Evolutionary conservation across 2,888 invertebrate species (phyloP).

Genomic region (Encarsia formosa): DNA sequence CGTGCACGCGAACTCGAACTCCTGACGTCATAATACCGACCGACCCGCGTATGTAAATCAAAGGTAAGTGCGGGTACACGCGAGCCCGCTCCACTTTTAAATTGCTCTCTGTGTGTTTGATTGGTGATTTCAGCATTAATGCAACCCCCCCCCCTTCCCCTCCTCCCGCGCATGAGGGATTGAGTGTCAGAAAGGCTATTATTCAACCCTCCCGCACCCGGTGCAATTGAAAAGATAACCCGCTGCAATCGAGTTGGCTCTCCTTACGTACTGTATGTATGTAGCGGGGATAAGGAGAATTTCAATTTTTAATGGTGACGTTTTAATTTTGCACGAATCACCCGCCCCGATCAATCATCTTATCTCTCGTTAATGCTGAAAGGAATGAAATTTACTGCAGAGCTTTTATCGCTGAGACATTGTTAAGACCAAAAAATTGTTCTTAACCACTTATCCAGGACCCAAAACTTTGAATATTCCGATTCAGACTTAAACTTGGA

Average conservation of each 20-base stretch:
- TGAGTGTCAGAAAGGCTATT: constrained; percentile 18
- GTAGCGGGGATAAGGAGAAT: no score
- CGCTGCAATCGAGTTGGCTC: constrained; percentile 4
- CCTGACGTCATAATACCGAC: constrained; percentile 49
- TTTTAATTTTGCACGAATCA: constrained; percentile 8
- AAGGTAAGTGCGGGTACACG: constrained; percentile 44
- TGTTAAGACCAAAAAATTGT: no score
- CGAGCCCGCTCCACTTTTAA: constrained; percentile 42
- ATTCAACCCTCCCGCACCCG: constrained; percentile 19
- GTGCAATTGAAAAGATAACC: constrained; percentile 25
- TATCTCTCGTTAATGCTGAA: not conserved
- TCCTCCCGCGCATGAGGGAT: constrained; percentile 18
- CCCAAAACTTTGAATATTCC: no score
- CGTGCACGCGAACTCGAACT: constrained; percentile 47
- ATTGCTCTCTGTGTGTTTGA: constrained; percentile 47
- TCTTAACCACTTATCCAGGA: no score
- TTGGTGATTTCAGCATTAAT: constrained; percentile 30
- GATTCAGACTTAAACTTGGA: no score
- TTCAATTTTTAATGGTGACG: not conserved
- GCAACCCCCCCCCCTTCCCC: no score
- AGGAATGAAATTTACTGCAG: no score
- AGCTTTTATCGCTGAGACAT: no score
- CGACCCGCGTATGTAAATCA: constrained; percentile 49
- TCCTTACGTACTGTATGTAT: no score
- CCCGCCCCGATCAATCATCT: constrained; percentile 2